These are phyloP conservation scores for Ochotona curzoniae DNA, from an alignment of 2,113 vertebrate species.

Conservation along the genomic window DNA sequence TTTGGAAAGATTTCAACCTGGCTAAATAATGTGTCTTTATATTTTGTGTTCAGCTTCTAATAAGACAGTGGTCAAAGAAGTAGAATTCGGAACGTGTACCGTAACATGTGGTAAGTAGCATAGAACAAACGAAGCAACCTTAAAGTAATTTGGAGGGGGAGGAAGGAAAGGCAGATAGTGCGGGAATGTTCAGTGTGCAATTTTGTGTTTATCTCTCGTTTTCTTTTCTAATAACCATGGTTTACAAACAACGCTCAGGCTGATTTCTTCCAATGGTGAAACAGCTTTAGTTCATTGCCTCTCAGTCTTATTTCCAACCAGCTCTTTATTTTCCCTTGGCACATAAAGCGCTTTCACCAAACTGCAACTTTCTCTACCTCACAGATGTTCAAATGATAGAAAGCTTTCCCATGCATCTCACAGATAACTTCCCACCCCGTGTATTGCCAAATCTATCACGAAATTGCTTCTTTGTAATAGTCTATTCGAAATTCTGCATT, in stretches of 20 bases:
- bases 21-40: constrained; percentile 69
- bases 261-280: constrained; percentile 83
- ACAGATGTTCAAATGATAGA: constrained; percentile 86
- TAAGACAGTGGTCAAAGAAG: constrained; percentile 69
- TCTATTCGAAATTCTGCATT: constrained; percentile 80
- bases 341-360: constrained; percentile 81
- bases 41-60: constrained; percentile 79
- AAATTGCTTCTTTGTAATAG: constrained; percentile 81
- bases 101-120: constrained; percentile 84
- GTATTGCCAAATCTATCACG: constrained; percentile 81
- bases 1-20: constrained; percentile 41
- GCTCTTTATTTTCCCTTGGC: constrained; percentile 79
- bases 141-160: constrained; percentile 45
- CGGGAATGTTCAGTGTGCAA: constrained; percentile 77
- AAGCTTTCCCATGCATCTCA: constrained; percentile 84
- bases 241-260: constrained; percentile 80
- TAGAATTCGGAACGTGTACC: constrained; percentile 82
- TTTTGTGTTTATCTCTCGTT: constrained; percentile 79
- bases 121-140: constrained; percentile 71
- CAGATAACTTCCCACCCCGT: constrained; percentile 86
- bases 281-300: constrained; percentile 83
- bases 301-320: constrained; percentile 82
- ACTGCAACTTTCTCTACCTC: constrained; percentile 86
- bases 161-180: constrained; percentile 67
- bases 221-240: constrained; percentile 82